Percentiles rank a stretch among this genome's conserved stretches.
These are phyloP conservation scores for Zaprionus lachaisei DNA, from an alignment of 1,140 invertebrate species.

Conservation along the genomic window DNA sequence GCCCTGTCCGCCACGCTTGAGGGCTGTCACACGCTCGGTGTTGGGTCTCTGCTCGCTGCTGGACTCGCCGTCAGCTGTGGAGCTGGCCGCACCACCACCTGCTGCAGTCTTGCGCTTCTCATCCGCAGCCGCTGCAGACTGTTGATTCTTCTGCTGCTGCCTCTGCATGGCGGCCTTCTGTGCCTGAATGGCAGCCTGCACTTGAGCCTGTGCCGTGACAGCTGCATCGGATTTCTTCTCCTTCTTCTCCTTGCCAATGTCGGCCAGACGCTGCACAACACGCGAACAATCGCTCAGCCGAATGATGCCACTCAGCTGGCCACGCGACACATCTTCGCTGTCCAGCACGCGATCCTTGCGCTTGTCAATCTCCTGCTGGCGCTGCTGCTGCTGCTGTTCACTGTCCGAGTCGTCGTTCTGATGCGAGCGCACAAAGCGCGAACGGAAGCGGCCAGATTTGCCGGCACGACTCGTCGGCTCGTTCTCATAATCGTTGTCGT, in stretches of 20 bases:
- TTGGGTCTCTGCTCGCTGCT: conserved; percentile 72
- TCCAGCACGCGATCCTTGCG: conserved; percentile 93
- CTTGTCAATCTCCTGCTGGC: conserved; percentile 87
- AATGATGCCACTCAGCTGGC: conserved; percentile 95
- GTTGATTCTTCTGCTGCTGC: conserved; percentile 72
- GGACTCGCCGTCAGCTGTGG: conserved; percentile 40
- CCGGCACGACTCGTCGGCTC: conserved; percentile 84
- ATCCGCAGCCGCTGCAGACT: conserved; percentile 89
- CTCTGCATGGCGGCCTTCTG: conserved; percentile 84
- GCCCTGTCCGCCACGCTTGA: conserved; percentile 75
- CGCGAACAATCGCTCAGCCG: conserved; percentile 94
- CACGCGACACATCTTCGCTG: conserved; percentile 94
- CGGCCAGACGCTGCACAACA: conserved; percentile 94
- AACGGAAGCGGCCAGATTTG: conserved; percentile 88
- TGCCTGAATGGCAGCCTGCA: conserved; percentile 85
- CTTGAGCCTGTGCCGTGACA: conserved; percentile 84
- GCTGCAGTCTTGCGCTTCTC: conserved; percentile 93
- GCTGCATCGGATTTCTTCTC: conserved; percentile 87
- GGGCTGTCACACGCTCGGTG: conserved; percentile 84
- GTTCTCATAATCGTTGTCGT: conserved; percentile 88
- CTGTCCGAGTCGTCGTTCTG: conserved; percentile 89
- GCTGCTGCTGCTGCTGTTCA: conserved; percentile 86
- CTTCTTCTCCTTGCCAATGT: conserved; percentile 91
- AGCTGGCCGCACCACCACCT: conserved; percentile 81
- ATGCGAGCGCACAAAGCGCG: conserved; percentile 89